Base-by-base conservation (phyloP, 2,797 vertebrate genomes). In the Okamejei kenojei region DNA sequence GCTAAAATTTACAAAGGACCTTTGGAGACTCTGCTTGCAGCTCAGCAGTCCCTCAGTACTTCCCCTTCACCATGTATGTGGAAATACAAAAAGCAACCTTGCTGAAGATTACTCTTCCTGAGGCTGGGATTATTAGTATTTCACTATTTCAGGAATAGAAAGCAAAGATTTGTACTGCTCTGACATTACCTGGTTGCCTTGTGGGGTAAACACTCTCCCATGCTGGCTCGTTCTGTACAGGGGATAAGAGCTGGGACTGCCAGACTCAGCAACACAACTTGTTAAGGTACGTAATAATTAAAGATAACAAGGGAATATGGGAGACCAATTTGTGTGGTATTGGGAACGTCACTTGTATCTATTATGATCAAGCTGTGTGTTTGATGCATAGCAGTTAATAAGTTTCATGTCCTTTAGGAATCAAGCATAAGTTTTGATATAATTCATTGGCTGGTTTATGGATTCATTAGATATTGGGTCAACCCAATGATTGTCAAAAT, bases 31-130 rank as follows among this genome's bases (percentile, higher is more conserved):
- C 23, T n/a, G 3, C 23, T 38, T 74, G 45, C 90, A 76, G 38
- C 17, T 94, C 11, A 7, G 93, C 94, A 3, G 79, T 21, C n/a
- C 65, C 93, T 32, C 58, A 71, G 4, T 35, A 81, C 7, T 93
- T 80, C 78, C 93, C 63, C n/a, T 1, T 38, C 1, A 90, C 68
- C 32, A 78, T 93, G 93, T 94, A 94, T 93, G 93, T 93, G 61
- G 19, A 17, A n/a, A 7, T 32, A 35, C 35, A 21, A 7, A 63
- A 19, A 2, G 13, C 0, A 88, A 19, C n/a, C 63, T 86, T 32
- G 61, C n/a, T 32, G 84, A 88, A 32, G 45, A 61, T 9, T 84
- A 54, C 61, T 38, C 4, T 78, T 84, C 11, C 61, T 11, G 21
- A 1, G n/a, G n/a, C n/a, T 3, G 1, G n/a, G 17, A 63, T 88